Percentiles rank a stretch among this genome's conserved stretches.
phyloP scores from a whole-genome alignment of 1,140 invertebrate genomes.

The Halotydeus destructor region DNA sequence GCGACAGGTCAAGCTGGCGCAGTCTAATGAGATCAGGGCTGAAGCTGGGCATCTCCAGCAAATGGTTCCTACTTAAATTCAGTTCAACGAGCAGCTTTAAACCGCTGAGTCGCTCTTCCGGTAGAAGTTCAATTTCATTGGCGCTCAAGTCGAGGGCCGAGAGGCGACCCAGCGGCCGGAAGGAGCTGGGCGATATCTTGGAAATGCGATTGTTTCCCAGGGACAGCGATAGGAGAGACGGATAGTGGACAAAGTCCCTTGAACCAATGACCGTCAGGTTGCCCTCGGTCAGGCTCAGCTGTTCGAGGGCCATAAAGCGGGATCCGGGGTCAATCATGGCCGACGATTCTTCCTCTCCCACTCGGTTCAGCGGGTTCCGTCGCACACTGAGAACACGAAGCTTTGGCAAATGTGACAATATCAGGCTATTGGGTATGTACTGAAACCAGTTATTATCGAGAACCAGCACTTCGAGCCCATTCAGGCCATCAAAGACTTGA shows the following conservation, averaged over 20 bases:
- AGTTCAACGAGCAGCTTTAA: slow-evolving; percentile 43
- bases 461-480: slow-evolving; percentile 43
- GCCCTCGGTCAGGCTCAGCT: slow-evolving; percentile 54
- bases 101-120: slow-evolving; percentile 59
- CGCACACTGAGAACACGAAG: slow-evolving; percentile 54
- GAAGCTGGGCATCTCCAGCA: slow-evolving; percentile 62
- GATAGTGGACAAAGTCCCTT: slow-evolving; percentile 68
- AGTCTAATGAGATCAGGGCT: slow-evolving; percentile 48
- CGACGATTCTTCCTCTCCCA: slow-evolving; percentile 25
- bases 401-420: slow-evolving; percentile 32
- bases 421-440: slow-evolving; percentile 49
- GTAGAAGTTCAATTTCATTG: slow-evolving; percentile 60
- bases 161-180: slow-evolving; percentile 47
- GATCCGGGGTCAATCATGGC: too few species aligned
- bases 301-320: slow-evolving; percentile 44
- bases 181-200: slow-evolving; percentile 59
- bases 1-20: slow-evolving; percentile 49
- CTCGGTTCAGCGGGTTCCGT: slow-evolving; percentile 48
- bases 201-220: slow-evolving; percentile 50
- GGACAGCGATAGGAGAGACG: slow-evolving; percentile 46
- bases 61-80: slow-evolving; percentile 57
- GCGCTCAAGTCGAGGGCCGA: slow-evolving; percentile 55
- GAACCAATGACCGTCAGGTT: slow-evolving; percentile 65
- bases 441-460: slow-evolving; percentile 56
- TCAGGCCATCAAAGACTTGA: slow-evolving; percentile 44